Percentiles rank a stretch among this genome's conserved stretches.
These are phyloP conservation scores for Lytechinus variegatus DNA, from an alignment of 35 echinoderm and acorn worm species.

Conservation along the genomic window DNA sequence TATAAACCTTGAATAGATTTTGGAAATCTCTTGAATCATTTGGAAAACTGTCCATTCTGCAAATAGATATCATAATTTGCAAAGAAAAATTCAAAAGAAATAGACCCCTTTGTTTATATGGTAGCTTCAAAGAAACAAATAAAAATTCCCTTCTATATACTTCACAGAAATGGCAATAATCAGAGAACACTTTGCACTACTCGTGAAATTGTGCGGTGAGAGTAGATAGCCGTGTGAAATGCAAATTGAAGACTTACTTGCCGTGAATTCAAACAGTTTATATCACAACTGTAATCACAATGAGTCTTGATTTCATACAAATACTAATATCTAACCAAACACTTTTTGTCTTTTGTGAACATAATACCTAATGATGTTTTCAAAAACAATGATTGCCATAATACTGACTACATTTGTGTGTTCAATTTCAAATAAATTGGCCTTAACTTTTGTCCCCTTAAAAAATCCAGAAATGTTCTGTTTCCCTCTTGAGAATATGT, in stretches of 20 bases:
- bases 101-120: neutral
- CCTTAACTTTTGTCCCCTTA: no score
- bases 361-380: no score
- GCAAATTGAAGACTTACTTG: neutral
- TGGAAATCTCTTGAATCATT: neutral
- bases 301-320: neutral
- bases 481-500: no score
- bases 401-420: no score
- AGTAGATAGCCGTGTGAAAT: neutral
- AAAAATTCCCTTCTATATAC: neutral
- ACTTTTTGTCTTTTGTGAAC: no score
- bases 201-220: neutral
- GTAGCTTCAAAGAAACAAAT: neutral
- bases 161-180: neutral
- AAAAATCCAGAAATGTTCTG: no score
- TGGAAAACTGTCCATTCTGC: neutral
- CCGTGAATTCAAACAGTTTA: neutral
- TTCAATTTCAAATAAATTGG: no score
- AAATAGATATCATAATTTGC: neutral
- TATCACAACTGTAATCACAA: neutral
- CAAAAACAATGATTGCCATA: no score
- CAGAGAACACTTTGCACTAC: no score
- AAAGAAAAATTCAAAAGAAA: no score
- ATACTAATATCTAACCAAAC: neutral
- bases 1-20: no score